Evolutionary conservation across 2,888 invertebrate species (phyloP).

Genomic region (Hartigia nigra): DNA sequence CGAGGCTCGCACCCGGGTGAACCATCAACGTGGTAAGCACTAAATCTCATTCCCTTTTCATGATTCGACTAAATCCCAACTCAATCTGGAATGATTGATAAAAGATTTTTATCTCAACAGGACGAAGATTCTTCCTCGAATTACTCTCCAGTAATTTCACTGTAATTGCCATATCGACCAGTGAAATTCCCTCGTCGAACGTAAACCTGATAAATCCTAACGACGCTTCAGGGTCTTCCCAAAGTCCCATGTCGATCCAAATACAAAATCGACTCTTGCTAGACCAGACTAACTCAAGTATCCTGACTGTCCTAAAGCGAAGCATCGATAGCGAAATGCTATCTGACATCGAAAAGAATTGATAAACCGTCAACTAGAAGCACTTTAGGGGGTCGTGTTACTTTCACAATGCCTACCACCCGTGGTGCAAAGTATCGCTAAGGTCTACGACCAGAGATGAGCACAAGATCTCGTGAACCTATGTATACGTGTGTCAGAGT

Average conservation of each 20-base stretch:
- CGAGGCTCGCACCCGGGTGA: background rate
- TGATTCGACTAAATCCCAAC: constrained; percentile 20
- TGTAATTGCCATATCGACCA: background rate
- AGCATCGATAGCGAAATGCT: constrained; percentile 26
- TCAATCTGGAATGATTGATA: constrained; percentile 21
- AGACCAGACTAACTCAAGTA: background rate
- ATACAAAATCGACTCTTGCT: background rate
- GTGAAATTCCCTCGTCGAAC: background rate
- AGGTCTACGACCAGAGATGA: constrained; percentile 16
- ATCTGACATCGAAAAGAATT: constrained; percentile 34
- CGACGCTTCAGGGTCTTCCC: background rate
- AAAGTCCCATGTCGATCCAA: background rate
- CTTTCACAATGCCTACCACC: constrained; percentile 27
- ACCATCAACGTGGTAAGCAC: constrained; percentile 4
- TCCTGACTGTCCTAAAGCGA: background rate
- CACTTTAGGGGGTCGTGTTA: constrained; percentile 38
- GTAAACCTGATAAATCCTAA: background rate
- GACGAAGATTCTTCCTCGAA: constrained; percentile 1
- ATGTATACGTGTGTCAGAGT: background rate
- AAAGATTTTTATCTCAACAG: background rate
- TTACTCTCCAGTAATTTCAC: background rate
- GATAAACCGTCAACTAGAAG: constrained; percentile 38
- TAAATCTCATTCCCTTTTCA: constrained; percentile 19
- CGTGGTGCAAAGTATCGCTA: constrained; percentile 8
- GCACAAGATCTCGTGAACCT: constrained; percentile 14